Evolutionary conservation across 1,140 invertebrate species (phyloP), one percentile per base, ranked within the genome.

Genomic region (Platorchestia sp.): DNA sequence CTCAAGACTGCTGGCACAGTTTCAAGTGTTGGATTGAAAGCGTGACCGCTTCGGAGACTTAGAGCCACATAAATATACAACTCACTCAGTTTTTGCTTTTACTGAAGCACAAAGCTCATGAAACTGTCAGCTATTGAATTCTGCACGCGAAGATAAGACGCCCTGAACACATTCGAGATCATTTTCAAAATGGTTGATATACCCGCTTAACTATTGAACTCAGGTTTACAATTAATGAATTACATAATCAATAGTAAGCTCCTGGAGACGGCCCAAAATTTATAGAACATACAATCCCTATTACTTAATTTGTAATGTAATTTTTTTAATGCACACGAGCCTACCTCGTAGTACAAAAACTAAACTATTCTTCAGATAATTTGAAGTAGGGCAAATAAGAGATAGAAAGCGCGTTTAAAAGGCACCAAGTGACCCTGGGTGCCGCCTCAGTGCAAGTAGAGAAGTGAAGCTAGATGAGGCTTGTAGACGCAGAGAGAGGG

Each of bases 401-500:
- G 5, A 43, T 27, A 19, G 43, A 42, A 89, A 44, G 41, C 14
- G 41, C 41, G 87, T 6, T 42, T 89, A 89, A 89, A 89, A 14
- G 87, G n/a, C 43, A 14, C 53, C 36, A 89, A 6, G 87, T 44
- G 27, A 43, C 41, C 14, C 53, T 16, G 53, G 53, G 36, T 75
- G 36, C 0, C 43, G 41, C 14, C 3, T 42, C 7, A 10, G 36
- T 36, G 42, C 10, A 41, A 42, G 36, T 43, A 89, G 87, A 89
- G 36, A 42, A 89, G 87, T 0, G 36, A 14, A 89, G 43, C 87
- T 6, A 3, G 43, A 41, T 19, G 16, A 47, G 43, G 22, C 27
- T n/a, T 93, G 44, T 47, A 45, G 43, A 93, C 45, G 91, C 40
- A 93, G 87, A 90, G 87, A 41, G 87, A 93, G 40, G 91, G 43